A percentile compares a stretch with the other conserved stretches of the same genome.
These are phyloP conservation scores for Procavia capensis DNA, from an alignment of 2,113 vertebrate genomes.

Conservation along the genomic window DNA sequence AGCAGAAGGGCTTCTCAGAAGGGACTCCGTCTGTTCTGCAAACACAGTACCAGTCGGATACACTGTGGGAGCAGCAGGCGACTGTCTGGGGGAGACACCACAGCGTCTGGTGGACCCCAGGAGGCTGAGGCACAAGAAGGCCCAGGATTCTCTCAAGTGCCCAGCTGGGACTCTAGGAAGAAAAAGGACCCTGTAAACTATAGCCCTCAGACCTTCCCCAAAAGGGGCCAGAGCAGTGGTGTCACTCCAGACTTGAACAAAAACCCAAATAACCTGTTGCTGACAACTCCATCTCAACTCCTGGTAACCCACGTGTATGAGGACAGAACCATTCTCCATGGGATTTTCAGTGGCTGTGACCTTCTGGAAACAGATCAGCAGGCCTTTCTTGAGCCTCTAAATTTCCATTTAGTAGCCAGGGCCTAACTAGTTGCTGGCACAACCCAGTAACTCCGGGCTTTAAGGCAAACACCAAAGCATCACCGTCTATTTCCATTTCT, in stretches of 20 bases:
- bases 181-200: not conserved
- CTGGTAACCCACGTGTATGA: not conserved
- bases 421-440: not conserved
- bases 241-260: not conserved
- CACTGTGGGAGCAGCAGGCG: slow-evolving; percentile 10
- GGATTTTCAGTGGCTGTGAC: not conserved
- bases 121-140: not conserved
- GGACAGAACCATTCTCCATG: not conserved
- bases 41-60: slow-evolving; percentile 10
- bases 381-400: not conserved
- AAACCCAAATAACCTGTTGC: not conserved
- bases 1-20: slow-evolving; percentile 10
- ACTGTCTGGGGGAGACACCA: slow-evolving; percentile 47
- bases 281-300: not conserved
- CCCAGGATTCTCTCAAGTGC: not conserved
- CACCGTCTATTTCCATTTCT: not conserved
- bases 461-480: not conserved
- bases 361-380: not conserved
- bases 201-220: not conserved
- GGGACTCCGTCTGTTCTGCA: slow-evolving; percentile 28
- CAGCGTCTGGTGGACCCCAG: slow-evolving; percentile 31
- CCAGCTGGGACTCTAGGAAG: not conserved
- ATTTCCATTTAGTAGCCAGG: not conserved
- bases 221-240: not conserved
- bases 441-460: not conserved